phyloP scores from a whole-genome alignment of 2,888 invertebrate species.

The Deilephila elpenor region DNA sequence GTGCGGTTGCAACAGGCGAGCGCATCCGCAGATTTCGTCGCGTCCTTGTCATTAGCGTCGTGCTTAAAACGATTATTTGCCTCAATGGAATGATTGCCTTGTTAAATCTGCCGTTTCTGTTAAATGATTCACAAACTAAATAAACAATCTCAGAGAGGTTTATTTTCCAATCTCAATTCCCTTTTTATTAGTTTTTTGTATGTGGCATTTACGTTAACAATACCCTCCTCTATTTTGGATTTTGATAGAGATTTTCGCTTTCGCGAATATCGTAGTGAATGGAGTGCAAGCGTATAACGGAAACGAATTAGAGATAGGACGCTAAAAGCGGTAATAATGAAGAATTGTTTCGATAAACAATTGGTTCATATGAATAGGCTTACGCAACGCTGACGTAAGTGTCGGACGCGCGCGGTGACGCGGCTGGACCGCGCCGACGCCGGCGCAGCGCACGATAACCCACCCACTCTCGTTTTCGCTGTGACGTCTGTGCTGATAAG shows the following conservation, averaged over 20 bases:
- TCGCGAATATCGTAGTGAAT: neutral
- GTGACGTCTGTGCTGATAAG: constrained; percentile 67
- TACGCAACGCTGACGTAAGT: constrained; percentile 61
- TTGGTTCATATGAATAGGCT: constrained; percentile 50
- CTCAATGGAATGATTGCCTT: constrained; percentile 44
- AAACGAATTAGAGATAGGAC: constrained; percentile 29
- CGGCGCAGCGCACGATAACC: constrained; percentile 57
- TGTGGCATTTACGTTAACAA: neutral
- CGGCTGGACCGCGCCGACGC: constrained; percentile 50
- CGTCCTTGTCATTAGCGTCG: constrained; percentile 62
- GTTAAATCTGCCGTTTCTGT: constrained; percentile 31
- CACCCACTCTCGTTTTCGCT: constrained; percentile 70
- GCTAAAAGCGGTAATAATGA: constrained; percentile 31
- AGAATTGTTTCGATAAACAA: constrained; percentile 50
- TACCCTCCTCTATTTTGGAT: too few relatives aligned
- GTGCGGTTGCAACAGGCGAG: constrained; percentile 45
- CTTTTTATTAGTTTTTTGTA: neutral
- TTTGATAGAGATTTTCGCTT: neutral
- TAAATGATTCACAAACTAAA: constrained; percentile 14
- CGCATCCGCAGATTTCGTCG: constrained; percentile 52
- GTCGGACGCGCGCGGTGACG: constrained; percentile 57
- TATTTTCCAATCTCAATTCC: neutral
- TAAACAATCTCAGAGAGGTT: neutral
- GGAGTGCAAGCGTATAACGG: neutral
- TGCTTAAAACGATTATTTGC: constrained; percentile 55